A percentile compares a stretch with the other conserved stretches of the same genome.
phyloP scores from a whole-genome alignment of 92 coral and sea anemone species.

The Metridium senile region DNA sequence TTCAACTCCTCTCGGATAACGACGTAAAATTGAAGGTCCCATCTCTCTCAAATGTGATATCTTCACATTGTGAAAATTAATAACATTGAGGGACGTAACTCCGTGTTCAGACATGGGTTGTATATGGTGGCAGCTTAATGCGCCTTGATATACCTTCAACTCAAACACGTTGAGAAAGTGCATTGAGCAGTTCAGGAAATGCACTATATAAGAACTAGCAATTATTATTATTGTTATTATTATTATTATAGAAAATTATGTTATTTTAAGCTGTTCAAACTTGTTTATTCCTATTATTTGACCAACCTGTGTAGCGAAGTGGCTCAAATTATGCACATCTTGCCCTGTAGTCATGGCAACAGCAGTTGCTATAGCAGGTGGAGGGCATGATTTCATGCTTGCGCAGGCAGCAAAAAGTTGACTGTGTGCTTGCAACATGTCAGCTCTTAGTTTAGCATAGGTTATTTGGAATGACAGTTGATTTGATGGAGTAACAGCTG shows the following conservation, averaged over 20 bases:
- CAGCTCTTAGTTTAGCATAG: constrained; percentile 76
- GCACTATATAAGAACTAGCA: too few species aligned
- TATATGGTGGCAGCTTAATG: too few species aligned
- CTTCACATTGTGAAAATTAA: too few species aligned
- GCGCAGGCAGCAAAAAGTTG: constrained; percentile 87
- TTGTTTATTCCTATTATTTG: not conserved
- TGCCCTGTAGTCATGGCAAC: constrained; percentile 99
- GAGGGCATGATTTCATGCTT: constrained; percentile 96
- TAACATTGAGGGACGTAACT: too few species aligned
- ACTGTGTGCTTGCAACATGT: constrained; percentile 84
- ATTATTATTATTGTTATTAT: too few species aligned
- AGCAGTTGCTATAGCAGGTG: constrained; percentile 98
- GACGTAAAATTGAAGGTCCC: too few species aligned
- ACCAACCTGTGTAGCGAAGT: constrained; percentile 79
- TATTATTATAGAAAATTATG: not conserved
- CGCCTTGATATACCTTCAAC: too few species aligned
- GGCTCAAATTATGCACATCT: constrained; percentile 88
- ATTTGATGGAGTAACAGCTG: constrained; percentile 63
- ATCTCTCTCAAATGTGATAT: too few species aligned
- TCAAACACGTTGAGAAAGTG: too few species aligned
- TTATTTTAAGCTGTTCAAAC: not conserved
- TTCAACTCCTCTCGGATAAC: too few species aligned
- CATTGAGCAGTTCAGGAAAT: too few species aligned
- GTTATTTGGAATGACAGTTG: constrained; percentile 82
- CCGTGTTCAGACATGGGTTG: too few species aligned